phyloP scores from a whole-genome alignment of 2,113 vertebrate genomes.

The Sander lucioperca region DNA sequence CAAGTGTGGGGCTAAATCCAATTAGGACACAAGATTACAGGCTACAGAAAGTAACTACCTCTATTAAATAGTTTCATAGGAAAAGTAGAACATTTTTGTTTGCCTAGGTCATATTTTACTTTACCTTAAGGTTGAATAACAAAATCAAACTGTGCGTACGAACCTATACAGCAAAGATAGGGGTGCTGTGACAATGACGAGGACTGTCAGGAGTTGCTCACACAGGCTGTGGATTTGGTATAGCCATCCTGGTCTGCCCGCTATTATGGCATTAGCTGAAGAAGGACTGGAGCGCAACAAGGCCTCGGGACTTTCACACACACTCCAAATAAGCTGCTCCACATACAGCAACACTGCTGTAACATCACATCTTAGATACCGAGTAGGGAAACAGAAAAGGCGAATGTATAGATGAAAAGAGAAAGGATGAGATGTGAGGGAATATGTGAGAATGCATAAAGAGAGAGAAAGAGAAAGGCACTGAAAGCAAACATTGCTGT shows the following conservation, averaged over 20 bases:
- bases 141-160: constrained; percentile 3
- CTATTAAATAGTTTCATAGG: background rate
- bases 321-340: constrained; percentile 92
- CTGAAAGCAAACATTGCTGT: constrained; percentile 11
- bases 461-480: constrained; percentile 6
- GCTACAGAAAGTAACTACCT: background rate
- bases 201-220: constrained; percentile 88
- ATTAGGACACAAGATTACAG: background rate
- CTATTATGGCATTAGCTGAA: constrained; percentile 59
- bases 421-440: constrained; percentile 13
- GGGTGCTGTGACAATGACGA: constrained; percentile 89
- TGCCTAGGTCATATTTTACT: background rate
- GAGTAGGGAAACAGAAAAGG: constrained; percentile 10
- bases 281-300: constrained; percentile 81
- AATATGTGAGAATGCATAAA: constrained; percentile 6
- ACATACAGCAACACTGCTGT: constrained; percentile 90
- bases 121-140: background rate
- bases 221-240: constrained; percentile 90
- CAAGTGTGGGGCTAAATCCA: background rate
- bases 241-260: constrained; percentile 76
- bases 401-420: constrained; percentile 47
- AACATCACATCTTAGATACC: constrained; percentile 88
- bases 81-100: background rate
- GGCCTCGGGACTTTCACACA: constrained; percentile 86
- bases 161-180: constrained; percentile 88